phyloP scores from a whole-genome alignment of 2,888 invertebrate genomes.

The Hecatera dysodea region DNA sequence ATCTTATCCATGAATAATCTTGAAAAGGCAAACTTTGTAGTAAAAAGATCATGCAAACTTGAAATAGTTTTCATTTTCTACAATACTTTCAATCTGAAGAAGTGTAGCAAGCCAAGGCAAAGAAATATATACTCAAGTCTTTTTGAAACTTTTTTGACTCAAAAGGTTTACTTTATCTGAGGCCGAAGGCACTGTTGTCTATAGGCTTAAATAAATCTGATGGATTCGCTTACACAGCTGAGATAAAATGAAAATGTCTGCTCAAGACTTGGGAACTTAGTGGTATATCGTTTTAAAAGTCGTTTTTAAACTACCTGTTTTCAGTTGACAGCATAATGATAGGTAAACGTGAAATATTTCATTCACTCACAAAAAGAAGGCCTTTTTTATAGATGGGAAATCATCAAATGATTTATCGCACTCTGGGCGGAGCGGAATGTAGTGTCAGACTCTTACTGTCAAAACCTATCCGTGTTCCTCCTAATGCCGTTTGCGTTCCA shows the following conservation, averaged over 20 bases:
- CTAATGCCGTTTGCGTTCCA: too few relatives aligned
- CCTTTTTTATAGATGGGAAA: too few relatives aligned
- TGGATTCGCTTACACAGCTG: conserved; percentile 29
- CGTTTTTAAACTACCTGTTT: too few relatives aligned
- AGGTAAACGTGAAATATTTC: too few relatives aligned
- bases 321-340: too few relatives aligned
- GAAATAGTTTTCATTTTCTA: conserved; percentile 7
- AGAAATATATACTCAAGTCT: not conserved
- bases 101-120: not conserved
- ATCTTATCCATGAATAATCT: not conserved
- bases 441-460: too few relatives aligned
- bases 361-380: too few relatives aligned
- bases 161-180: conserved; percentile 36
- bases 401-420: too few relatives aligned
- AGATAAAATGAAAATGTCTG: conserved; percentile 43
- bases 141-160: conserved; percentile 29
- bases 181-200: conserved; percentile 34
- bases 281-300: not conserved
- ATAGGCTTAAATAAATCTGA: conserved; percentile 44
- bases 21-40: not conserved
- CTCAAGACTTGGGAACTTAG: conserved; percentile 6
- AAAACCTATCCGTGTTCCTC: too few relatives aligned
- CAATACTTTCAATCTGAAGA: not conserved
- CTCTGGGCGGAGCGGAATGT: too few relatives aligned
- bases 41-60: not conserved